Percentiles rank a stretch among this genome's conserved stretches.
Conservation (phyloP, 2,888 invertebrate species). For the Erpobdella octoculata region DNA sequence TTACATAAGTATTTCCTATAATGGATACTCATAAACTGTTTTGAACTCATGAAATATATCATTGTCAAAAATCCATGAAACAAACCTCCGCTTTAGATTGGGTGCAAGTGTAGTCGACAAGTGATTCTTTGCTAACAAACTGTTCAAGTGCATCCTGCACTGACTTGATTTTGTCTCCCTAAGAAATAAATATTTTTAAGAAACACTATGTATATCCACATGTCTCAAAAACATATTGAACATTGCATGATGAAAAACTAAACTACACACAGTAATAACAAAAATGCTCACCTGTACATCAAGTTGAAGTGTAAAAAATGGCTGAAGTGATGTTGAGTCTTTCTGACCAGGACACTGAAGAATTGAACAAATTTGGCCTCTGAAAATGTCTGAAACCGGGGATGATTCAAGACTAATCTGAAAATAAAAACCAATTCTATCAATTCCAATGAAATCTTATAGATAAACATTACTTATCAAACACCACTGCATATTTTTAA, state of each 20-base stretch:
- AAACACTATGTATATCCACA: neutral
- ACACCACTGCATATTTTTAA: neutral
- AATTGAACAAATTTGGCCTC: constrained; percentile 78
- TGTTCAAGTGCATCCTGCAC: constrained; percentile 81
- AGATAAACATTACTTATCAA: neutral
- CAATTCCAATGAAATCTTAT: neutral
- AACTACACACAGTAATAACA: neutral
- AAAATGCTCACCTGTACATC: constrained; percentile 61
- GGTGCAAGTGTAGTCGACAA: constrained; percentile 77
- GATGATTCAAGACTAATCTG: constrained; percentile 70
- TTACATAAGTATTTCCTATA: too few relatives aligned
- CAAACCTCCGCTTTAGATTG: constrained; percentile 69
- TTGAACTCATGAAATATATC: too few relatives aligned
- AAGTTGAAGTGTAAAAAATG: constrained; percentile 86
- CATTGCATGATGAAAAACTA: neutral
- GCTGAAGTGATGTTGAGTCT: constrained; percentile 83
- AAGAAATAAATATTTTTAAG: constrained; percentile 32
- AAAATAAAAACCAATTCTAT: neutral
- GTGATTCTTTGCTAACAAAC: constrained; percentile 71
- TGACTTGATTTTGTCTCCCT: constrained; percentile 53
- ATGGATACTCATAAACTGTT: too few relatives aligned
- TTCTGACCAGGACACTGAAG: constrained; percentile 65
- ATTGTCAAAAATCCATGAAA: too few relatives aligned
- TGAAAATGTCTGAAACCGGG: constrained; percentile 84
- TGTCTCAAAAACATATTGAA: neutral